Evolutionary conservation across 1,140 invertebrate genomes (phyloP), one percentile per base, ranked within the genome.

Genomic region (Camponotus floridanus): DNA sequence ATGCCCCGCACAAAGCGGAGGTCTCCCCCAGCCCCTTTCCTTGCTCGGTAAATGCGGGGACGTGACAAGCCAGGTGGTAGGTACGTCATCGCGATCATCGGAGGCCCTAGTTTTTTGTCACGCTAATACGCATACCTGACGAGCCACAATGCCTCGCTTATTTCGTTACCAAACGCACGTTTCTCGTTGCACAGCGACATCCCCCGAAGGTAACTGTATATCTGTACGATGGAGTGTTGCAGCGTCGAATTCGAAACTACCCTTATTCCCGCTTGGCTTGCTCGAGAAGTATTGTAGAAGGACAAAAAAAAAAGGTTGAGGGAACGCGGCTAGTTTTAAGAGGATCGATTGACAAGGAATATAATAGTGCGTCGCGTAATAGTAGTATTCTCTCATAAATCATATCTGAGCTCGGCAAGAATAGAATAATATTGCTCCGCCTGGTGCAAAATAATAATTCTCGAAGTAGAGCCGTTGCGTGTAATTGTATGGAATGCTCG

Each of bases 41-140:
- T 26, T 18, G 39, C 21, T 36, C 59, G 64, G 2, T 68, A 70
- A 88, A 76, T 65, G 67, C 74, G 31, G 61, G 59, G 61, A 76
- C n/a, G 68, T 59, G 61, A 42, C 57, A 15, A 39, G 45, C 88
- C 91, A 90, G 89, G 86, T 91, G 89, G 78, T 86, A 33, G 89
- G 78, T 86, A 33, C 57, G 83, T 89, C 88, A 88, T 88, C 80
- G 57, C 86, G 84, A 84, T 86, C 76, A 76, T 39, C 39, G 67
- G 59, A 71, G 85, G 78, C 74, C 21, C 78, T 61, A 48, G 45
- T 73, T 87, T 90, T 89, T 86, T 84, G 73, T 89, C 81, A 86
- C 87, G 79, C 45, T 91, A 91, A 91, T 91, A 67, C 89, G 85
- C 73, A 70, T 90, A 91, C 90, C 90, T 90, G 87, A 90, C 87